phyloP scores from a whole-genome alignment of 2,113 vertebrate species.

The Podarcis cretensis region DNA sequence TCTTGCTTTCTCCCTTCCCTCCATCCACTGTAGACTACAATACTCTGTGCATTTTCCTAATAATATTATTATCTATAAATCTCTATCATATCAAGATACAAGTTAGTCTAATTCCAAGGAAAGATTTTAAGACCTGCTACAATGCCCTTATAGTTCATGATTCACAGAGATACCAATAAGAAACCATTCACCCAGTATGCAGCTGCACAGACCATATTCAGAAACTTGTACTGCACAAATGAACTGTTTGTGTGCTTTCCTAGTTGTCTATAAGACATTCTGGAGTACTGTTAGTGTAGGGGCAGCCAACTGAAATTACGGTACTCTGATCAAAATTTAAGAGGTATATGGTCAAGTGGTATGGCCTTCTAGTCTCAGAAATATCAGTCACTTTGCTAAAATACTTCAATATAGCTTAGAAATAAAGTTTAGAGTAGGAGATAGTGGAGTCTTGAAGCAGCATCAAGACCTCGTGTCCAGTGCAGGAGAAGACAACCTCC shows the following conservation, averaged over 20 bases:
- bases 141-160: conserved; percentile 54
- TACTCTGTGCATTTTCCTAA: conserved; percentile 82
- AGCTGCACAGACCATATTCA: conserved; percentile 13
- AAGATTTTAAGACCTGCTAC: conserved; percentile 59
- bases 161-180: conserved; percentile 27
- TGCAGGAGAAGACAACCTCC: background rate
- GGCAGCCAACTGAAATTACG: accelerated
- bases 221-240: conserved; percentile 14
- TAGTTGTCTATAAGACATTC: background rate
- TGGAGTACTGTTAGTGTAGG: background rate
- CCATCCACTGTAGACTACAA: conserved; percentile 69
- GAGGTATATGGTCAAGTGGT: accelerated
- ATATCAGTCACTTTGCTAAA: background rate
- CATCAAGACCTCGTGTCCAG: accelerated
- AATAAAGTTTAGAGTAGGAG: accelerated
- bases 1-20: conserved; percentile 67
- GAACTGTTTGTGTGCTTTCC: conserved; percentile 48
- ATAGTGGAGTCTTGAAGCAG: background rate
- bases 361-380: background rate
- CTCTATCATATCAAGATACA: conserved; percentile 67
- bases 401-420: accelerated
- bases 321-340: accelerated
- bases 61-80: conserved; percentile 70
- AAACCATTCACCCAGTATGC: conserved; percentile 23
- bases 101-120: conserved; percentile 71